These are phyloP conservation scores for Agapostemon virescens DNA, from an alignment of 2,888 invertebrate genomes.

Conservation along the genomic window DNA sequence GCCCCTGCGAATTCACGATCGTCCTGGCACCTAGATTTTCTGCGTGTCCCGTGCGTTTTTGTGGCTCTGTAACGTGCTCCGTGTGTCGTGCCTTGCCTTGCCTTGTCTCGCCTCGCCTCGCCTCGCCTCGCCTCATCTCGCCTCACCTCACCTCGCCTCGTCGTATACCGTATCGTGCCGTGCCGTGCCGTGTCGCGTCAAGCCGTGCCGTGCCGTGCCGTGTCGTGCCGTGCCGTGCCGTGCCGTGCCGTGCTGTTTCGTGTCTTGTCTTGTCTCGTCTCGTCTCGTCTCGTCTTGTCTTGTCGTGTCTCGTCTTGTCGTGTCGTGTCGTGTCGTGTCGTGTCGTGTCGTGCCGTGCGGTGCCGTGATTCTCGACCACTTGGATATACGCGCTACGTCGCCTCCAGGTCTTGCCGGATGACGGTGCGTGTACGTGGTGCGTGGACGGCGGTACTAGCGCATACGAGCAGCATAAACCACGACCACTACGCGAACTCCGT, in stretches of 20 bases:
- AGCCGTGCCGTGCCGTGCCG: conserved; percentile 23
- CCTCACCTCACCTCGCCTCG: neutral
- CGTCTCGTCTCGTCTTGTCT: neutral
- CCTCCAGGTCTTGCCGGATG: conserved; percentile 59
- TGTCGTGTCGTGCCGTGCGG: conserved; percentile 37
- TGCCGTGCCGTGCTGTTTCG: conserved; percentile 41
- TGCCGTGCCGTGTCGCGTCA: conserved; percentile 28
- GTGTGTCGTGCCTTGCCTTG: conserved; percentile 14
- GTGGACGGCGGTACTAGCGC: conserved; percentile 61
- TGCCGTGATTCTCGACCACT: conserved; percentile 45
- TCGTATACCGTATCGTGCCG: neutral
- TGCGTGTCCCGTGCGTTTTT: conserved; percentile 33
- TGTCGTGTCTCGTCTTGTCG: conserved; percentile 22
- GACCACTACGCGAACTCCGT: conserved; percentile 59
- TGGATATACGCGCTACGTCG: conserved; percentile 48
- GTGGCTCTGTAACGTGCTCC: conserved; percentile 15
- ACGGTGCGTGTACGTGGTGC: conserved; percentile 65
- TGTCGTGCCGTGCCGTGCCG: conserved; percentile 35
- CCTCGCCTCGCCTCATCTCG: neutral
- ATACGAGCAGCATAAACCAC: conserved; percentile 61
- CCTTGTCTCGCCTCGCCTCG: neutral
- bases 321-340: conserved; percentile 23
- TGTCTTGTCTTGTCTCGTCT: neutral
- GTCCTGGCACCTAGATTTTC: conserved; percentile 35
- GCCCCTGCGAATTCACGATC: conserved; percentile 25